Percentiles rank a stretch among this genome's conserved stretches.
These are phyloP conservation scores for Limonius californicus DNA, from an alignment of 1,140 invertebrate species.

Conservation along the genomic window DNA sequence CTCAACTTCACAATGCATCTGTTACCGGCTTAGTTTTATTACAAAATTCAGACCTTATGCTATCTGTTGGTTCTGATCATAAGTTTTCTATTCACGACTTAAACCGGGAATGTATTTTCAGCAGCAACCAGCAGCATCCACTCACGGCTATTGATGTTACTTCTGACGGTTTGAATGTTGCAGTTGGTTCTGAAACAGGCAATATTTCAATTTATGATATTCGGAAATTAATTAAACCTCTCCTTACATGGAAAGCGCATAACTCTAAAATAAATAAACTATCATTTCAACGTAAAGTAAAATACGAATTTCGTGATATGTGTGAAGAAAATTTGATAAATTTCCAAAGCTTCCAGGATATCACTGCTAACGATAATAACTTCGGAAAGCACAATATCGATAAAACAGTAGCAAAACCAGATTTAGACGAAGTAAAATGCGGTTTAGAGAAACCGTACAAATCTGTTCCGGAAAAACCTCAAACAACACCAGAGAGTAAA, in stretches of 20 bases:
- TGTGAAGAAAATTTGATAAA: no score
- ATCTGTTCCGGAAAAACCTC: no score
- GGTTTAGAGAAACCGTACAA: no score
- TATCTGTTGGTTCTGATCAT: constrained; percentile 29
- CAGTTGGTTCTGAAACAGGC: constrained; percentile 30
- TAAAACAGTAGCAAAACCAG: no score
- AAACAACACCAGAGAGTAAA: no score
- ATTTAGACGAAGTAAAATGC: no score
- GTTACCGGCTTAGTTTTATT: constrained; percentile 29
- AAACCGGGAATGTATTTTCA: constrained; percentile 20
- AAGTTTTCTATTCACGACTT: constrained; percentile 33
- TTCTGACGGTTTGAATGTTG: constrained; percentile 25
- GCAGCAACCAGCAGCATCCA: constrained; percentile 20
- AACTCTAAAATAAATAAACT: background rate
- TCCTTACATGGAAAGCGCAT: constrained; percentile 23
- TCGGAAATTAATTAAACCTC: constrained; percentile 24
- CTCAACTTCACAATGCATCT: constrained; percentile 22
- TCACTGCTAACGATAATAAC: no score
- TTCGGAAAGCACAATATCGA: no score
- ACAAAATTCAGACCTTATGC: constrained; percentile 23
- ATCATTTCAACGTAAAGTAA: background rate
- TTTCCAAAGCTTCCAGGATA: no score
- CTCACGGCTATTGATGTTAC: constrained; percentile 28
- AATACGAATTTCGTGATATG: no score
- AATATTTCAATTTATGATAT: constrained; percentile 31